Conservation (phyloP, 1,140 invertebrate genomes). For the Drosophila prosaltans region DNA sequence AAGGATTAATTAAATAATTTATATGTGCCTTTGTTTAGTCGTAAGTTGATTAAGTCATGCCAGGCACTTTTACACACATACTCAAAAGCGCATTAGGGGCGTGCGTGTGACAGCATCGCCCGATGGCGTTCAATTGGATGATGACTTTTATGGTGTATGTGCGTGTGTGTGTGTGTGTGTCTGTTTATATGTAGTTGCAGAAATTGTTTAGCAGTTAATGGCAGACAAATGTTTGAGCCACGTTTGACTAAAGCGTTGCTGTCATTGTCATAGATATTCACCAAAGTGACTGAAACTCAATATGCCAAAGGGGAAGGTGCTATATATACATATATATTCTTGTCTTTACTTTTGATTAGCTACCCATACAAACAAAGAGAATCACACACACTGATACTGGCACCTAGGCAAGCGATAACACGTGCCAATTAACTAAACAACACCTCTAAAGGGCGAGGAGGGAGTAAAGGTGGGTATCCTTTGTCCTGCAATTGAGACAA, state of each 20-base stretch:
- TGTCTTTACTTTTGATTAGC: slow-evolving; percentile 37
- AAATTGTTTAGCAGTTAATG: slow-evolving; percentile 70
- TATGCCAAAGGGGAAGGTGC: not conserved
- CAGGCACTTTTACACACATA: slow-evolving; percentile 22
- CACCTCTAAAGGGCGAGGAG: slow-evolving; percentile 34
- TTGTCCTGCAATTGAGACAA: slow-evolving; percentile 46
- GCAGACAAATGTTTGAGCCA: slow-evolving; percentile 66
- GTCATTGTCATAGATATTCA: slow-evolving; percentile 39
- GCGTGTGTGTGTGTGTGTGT: slow-evolving; percentile 22
- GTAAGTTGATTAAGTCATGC: slow-evolving; percentile 75
- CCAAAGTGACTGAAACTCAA: slow-evolving; percentile 19
- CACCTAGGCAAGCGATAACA: slow-evolving; percentile 45
- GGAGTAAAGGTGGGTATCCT: not conserved
- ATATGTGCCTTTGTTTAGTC: slow-evolving; percentile 75
- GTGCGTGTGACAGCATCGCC: slow-evolving; percentile 40
- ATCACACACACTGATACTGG: slow-evolving; percentile 3
- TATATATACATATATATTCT: not conserved
- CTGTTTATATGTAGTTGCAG: slow-evolving; percentile 21
- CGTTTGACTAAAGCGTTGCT: slow-evolving; percentile 39
- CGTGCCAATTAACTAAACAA: slow-evolving; percentile 60
- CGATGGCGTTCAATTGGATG: slow-evolving; percentile 11
- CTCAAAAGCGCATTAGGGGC: slow-evolving; percentile 50
- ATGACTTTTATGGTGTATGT: slow-evolving; percentile 39
- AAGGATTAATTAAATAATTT: slow-evolving; percentile 81
- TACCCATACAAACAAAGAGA: slow-evolving; percentile 21